These are phyloP conservation scores for Pseudopodoces humilis DNA, from an alignment of 2,113 vertebrate genomes.

Conservation along the genomic window DNA sequence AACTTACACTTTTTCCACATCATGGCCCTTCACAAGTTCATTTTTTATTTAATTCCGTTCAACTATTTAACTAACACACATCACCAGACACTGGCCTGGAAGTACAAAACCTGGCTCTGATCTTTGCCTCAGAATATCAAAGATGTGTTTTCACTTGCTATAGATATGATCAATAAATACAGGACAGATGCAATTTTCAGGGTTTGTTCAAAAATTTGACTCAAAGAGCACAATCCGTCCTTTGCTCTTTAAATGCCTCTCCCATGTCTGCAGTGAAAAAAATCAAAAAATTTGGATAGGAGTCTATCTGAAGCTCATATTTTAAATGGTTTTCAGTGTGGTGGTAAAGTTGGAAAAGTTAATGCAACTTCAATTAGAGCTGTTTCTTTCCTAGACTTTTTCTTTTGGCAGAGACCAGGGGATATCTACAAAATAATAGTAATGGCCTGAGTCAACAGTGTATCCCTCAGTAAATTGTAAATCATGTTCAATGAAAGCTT, in stretches of 20 bases:
- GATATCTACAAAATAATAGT: slow-evolving; percentile 28
- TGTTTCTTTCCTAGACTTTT: not conserved
- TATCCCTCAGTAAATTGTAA: slow-evolving; percentile 13
- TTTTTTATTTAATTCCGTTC: not conserved
- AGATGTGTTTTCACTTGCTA: not conserved
- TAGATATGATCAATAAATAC: not conserved
- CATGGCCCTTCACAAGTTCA: not conserved
- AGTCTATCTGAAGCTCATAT: not conserved
- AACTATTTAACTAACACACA: not conserved
- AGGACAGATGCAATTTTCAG: not conserved
- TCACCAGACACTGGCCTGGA: not conserved
- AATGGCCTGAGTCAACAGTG: not conserved
- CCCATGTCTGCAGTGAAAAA: not conserved
- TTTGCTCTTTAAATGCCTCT: not conserved
- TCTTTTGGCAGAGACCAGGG: not conserved
- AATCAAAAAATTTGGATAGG: not conserved
- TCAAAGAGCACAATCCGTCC: not conserved
- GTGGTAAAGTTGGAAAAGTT: not conserved
- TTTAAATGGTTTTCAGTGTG: not conserved
- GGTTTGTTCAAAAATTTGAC: not conserved
- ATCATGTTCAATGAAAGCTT: slow-evolving; percentile 16
- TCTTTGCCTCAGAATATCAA: not conserved
- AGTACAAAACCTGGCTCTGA: not conserved
- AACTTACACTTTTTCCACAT: not conserved
- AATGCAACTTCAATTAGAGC: not conserved